Evolutionary conservation across 1,140 invertebrate species (phyloP), one percentile per base, ranked within the genome.

Genomic region (Drosophila watanabei): DNA sequence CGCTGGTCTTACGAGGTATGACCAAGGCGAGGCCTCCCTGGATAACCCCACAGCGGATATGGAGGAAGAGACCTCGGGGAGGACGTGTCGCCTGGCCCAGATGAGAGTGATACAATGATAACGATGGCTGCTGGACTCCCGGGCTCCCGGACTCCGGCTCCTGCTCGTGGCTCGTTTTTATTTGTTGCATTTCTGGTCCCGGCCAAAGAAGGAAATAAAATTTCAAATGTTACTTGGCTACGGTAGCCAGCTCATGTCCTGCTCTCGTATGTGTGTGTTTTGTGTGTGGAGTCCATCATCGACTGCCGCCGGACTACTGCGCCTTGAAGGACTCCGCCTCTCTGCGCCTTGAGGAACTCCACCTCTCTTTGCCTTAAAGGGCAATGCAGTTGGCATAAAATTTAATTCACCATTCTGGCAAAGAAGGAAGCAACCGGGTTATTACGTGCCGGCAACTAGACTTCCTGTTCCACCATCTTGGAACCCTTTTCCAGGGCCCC

Each of bases 351-450:
- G 16, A 45, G 18, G 59, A 37, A 33, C 68, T 39, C 30, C 24
- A 3, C 24, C 24, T 24, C 3, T 24, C 3, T 2, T 18, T 33
- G 52, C 45, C 75, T 69, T 78, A 45, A 69, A 69, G 75, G 75
- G 65, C 65, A 77, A 46, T 86, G 83, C 84, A 88, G 84, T 88
- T 87, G 83, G 85, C 60, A 84, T 87, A 80, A 88, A 87, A 87
- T 88, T 88, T 73, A 89, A 87, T 87, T 88, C 84, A 46, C 63
- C 57, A 35, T 57, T 73, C 56, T 18, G 28, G 28, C 4, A 9
- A 16, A 11, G 13, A 30, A 49, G 65, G 45, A 59, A 59, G 65
- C 51, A 35, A 37, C 56, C 68, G 14, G 70, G 49, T 62, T 51
- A 79, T 57, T 78, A 70, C 75, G 75, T 79, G 75, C 72, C 30